Percentiles rank a stretch among this genome's conserved stretches.
Conservation (phyloP, 1,140 invertebrate genomes). For the Lucilia sericata region DNA sequence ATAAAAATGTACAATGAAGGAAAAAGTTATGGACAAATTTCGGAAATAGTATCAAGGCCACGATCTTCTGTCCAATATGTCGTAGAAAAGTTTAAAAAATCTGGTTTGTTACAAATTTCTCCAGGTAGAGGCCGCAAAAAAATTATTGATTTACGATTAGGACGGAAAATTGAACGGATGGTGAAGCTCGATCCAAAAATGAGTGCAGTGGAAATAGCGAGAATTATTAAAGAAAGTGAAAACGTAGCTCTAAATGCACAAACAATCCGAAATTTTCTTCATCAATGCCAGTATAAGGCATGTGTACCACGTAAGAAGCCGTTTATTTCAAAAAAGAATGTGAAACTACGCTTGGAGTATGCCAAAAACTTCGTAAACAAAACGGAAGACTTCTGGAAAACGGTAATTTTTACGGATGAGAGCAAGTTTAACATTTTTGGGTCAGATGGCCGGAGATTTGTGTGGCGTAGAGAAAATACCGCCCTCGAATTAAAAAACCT, state of each 20-base stretch:
- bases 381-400: constrained; percentile 46
- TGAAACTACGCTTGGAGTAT: constrained; percentile 46
- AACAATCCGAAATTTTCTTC: constrained; percentile 39
- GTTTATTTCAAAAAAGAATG: constrained; percentile 45
- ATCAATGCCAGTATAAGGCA: constrained; percentile 15
- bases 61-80: constrained; percentile 18
- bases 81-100: constrained; percentile 9
- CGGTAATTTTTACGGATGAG: constrained; percentile 54
- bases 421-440: constrained; percentile 54
- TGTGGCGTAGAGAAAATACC: constrained; percentile 45
- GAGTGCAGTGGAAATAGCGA: constrained; percentile 17
- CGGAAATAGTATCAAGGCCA: constrained; percentile 15
- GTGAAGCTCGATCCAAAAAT: constrained; percentile 14
- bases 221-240: constrained; percentile 25
- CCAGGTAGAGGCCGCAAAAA: constrained; percentile 16
- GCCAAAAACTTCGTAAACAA: constrained; percentile 48
- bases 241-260: constrained; percentile 16
- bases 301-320: constrained; percentile 36
- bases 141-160: constrained; percentile 8
- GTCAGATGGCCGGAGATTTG: no score
- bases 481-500: no score
- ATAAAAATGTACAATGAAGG: constrained; percentile 31
- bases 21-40: constrained; percentile 3
- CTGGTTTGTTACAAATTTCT: background rate
- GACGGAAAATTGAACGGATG: constrained; percentile 3